Evolutionary conservation across 2,113 vertebrate genomes (phyloP), one percentile per base, ranked within the genome.

Genomic region (Urocolius indicus): DNA sequence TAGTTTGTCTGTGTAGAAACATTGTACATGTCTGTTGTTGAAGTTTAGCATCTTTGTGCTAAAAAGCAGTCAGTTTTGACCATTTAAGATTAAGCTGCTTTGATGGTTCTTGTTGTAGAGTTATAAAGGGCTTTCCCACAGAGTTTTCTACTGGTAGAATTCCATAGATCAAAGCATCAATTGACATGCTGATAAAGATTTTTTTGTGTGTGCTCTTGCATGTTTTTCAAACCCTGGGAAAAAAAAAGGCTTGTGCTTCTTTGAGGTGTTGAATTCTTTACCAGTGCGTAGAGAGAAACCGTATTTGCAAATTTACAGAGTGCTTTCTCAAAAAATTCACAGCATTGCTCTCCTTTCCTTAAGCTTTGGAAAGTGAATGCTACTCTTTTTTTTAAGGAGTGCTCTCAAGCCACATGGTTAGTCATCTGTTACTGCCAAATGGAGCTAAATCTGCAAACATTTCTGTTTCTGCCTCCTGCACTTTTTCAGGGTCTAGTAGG

Each of bases 381-480:
- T 48, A 67, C 19, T 62, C 3, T 52, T 58, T 72, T 62, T 69
- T 57, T 24, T 54, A 73, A 75, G 55, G 9, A 94, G 46, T 24
- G 32, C 22, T 95, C 82, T 72, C 43, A 90, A 84, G 46, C 72
- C 76, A 92, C 92, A 77, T 94, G 88, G 67, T 43, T 48, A n/a
- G 13, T 93, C 79, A 73, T 93, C 94, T 96, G 79, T 88, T 80
- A 81, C 32, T 92, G 86, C 76, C 72, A 95, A 83, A 65, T 38
- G 38, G 72, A 93, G 38, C 61, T 79, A 86, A 94, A 90, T 75
- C 68, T 84, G 83, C 0, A 0, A 84, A 66, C 1, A 0, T 52
- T 92, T 89, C 86, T 84, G 41, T 41, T 87, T 84, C 38, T 87
- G 34, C 66, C 45, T 75, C 43, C 48, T 92, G 54, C n/a, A 55